Evolutionary conservation across 2,113 vertebrate genomes (phyloP).

Genomic region (Theropithecus gelada): DNA sequence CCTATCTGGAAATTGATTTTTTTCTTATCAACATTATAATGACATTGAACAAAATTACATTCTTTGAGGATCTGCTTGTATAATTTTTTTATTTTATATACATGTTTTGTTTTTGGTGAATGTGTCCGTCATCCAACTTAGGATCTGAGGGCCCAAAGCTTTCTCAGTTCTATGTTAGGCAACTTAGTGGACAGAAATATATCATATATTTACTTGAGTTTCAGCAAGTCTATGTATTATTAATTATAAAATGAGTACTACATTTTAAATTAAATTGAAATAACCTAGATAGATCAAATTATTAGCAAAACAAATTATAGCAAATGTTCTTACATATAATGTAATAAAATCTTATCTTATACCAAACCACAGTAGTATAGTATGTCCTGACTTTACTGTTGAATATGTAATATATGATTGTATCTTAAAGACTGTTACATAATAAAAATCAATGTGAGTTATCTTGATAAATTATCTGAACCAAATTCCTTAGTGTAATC

Average conservation of each 20-base stretch:
- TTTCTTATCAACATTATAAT: neutral
- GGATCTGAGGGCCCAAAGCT: neutral
- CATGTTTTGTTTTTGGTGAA: neutral
- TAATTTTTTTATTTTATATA: neutral
- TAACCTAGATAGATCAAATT: neutral
- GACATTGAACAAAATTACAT: neutral
- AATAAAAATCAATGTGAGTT: neutral
- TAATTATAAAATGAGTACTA: neutral
- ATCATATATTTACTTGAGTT: neutral
- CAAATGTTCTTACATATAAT: neutral
- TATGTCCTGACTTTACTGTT: neutral
- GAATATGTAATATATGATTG: neutral
- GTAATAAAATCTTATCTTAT: neutral
- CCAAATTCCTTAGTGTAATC: neutral
- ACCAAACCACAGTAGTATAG: too few species aligned
- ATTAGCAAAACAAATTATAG: neutral
- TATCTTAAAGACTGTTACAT: neutral
- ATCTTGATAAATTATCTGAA: constrained; percentile 11
- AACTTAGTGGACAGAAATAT: neutral
- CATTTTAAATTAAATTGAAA: neutral
- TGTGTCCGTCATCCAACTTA: neutral
- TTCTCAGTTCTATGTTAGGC: neutral
- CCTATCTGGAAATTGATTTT: neutral
- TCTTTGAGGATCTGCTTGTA: neutral
- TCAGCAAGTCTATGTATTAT: neutral